Evolutionary conservation across 2,797 vertebrate genomes (phyloP).

Genomic region (Allobates femoralis): DNA sequence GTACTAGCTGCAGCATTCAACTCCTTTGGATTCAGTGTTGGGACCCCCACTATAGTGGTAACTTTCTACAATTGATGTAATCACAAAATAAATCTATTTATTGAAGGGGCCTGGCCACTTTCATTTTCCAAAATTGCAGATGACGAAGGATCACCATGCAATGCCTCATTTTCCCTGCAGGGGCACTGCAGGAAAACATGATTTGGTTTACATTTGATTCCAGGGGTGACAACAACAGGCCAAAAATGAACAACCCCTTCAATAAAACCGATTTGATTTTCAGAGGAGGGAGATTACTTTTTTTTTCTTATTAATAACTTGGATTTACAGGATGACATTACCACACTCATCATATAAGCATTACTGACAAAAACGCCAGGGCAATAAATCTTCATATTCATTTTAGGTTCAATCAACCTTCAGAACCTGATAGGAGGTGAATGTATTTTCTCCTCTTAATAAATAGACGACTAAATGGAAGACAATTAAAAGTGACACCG

Average conservation of each 20-base stretch:
- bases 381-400: conserved; percentile 58
- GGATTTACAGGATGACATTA: conserved; percentile 40
- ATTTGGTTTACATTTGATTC: not conserved
- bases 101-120: too few species aligned
- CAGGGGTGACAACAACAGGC: not conserved
- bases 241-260: not conserved
- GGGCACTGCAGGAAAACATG: too few species aligned
- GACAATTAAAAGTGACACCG: conserved; percentile 36
- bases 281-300: not conserved
- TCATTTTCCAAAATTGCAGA: too few species aligned
- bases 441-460: not conserved
- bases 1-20: too few species aligned
- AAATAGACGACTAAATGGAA: conserved; percentile 23
- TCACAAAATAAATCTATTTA: too few species aligned
- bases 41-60: too few species aligned
- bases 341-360: conserved; percentile 41
- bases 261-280: not conserved
- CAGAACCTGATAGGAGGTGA: conserved; percentile 23
- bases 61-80: too few species aligned
- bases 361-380: conserved; percentile 31
- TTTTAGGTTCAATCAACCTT: conserved; percentile 55
- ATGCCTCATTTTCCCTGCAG: too few species aligned
- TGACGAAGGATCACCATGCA: too few species aligned
- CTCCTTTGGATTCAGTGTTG: too few species aligned
- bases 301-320: conserved; percentile 32